Conservation (phyloP, 2,888 invertebrate species). For the Priocnemis perturbator region DNA sequence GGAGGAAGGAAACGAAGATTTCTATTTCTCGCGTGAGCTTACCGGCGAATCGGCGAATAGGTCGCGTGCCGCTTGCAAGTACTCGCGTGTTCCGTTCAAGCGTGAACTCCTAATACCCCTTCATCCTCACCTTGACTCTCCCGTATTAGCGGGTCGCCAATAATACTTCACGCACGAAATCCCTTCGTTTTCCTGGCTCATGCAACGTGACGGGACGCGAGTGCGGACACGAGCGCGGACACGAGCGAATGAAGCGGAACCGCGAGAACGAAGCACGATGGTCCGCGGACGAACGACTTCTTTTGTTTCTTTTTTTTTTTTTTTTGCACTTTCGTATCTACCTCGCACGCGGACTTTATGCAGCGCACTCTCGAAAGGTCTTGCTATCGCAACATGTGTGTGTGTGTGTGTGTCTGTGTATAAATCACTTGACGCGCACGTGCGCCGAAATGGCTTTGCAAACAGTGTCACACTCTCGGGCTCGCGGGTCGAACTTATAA, state of each 20-base stretch:
- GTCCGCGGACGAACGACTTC: too few species aligned
- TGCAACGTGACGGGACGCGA: slow-evolving; percentile 22
- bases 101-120: slow-evolving; percentile 62
- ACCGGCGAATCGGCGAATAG: slow-evolving; percentile 57
- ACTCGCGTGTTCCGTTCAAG: slow-evolving; percentile 65
- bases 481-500: not conserved
- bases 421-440: too few species aligned
- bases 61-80: slow-evolving; percentile 63
- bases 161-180: slow-evolving; percentile 63
- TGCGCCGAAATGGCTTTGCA: too few species aligned
- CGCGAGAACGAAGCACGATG: too few species aligned
- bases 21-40: slow-evolving; percentile 53
- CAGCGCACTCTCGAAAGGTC: too few species aligned
- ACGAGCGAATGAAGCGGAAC: not conserved
- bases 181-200: slow-evolving; percentile 55
- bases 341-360: too few species aligned
- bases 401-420: too few species aligned
- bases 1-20: slow-evolving; percentile 31
- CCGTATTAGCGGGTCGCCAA: slow-evolving; percentile 57
- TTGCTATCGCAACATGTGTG: too few species aligned
- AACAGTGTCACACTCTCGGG: too few species aligned
- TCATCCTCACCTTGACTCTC: slow-evolving; percentile 64
- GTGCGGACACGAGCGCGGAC: slow-evolving; percentile 49
- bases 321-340: too few species aligned
- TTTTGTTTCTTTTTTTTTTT: too few species aligned